phyloP scores from a whole-genome alignment of 2,888 invertebrate species.

The Pyrrhia umbra region DNA sequence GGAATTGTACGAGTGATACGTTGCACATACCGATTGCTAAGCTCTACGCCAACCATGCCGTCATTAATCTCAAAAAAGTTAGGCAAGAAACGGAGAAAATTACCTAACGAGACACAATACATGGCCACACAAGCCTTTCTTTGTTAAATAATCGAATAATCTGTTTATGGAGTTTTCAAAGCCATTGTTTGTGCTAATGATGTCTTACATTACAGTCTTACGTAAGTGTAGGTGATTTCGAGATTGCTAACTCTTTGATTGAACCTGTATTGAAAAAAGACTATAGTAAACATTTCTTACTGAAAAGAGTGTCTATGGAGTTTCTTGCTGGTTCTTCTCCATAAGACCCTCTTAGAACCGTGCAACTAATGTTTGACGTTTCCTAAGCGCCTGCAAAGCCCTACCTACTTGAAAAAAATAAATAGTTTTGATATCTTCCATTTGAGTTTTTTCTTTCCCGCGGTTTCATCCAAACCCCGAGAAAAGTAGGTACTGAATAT shows the following conservation, averaged over 20 bases:
- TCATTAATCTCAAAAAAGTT: constrained; percentile 9
- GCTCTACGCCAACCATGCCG: neutral
- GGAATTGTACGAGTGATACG: too few species aligned
- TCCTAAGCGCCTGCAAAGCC: too few species aligned
- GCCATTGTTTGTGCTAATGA: constrained; percentile 47
- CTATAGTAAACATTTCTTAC: too few species aligned
- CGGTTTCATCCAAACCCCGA: too few species aligned
- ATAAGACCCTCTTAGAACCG: too few species aligned
- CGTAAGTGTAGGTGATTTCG: constrained; percentile 15
- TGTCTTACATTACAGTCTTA: constrained; percentile 27
- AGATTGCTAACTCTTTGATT: neutral
- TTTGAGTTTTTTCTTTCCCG: too few species aligned
- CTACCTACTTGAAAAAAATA: too few species aligned
- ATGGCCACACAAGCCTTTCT: constrained; percentile 34
- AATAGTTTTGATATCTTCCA: too few species aligned
- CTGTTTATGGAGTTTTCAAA: constrained; percentile 38
- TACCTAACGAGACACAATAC: constrained; percentile 30
- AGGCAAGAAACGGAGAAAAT: constrained; percentile 27
- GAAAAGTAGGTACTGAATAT: too few species aligned
- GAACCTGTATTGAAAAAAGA: neutral
- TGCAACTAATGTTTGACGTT: too few species aligned
- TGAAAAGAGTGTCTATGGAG: too few species aligned
- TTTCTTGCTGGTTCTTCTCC: too few species aligned
- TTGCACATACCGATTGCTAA: neutral
- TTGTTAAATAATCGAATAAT: constrained; percentile 48